Base-by-base conservation (phyloP, 1,140 invertebrate species). In the Muscidifurax raptorellus region DNA sequence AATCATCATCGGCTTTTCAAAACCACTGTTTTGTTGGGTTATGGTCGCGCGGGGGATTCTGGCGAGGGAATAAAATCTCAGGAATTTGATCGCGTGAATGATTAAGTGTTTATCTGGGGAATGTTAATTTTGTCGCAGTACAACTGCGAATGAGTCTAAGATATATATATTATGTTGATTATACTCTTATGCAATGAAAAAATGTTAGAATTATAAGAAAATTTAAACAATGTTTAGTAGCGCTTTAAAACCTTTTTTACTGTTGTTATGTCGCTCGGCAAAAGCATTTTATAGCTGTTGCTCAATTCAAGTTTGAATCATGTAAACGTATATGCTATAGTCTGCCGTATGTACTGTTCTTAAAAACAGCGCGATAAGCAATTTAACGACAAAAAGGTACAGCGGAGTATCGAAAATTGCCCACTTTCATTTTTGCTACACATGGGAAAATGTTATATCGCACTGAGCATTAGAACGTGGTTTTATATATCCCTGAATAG, bases 301-400 rank as follows among this genome's bases (percentile, higher is more conserved):
- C 47, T 52, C 47, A 52, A 52, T 22, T 22, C 13, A 52, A 52
- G 47, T 12, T 13, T 67, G 12, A 67, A 67, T 67, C 10, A 25
- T n/a, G 27, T 67, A 67, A 67, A 67, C 25, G 25, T 28, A 67
- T 12, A 67, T 7, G n/a, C n/a, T n/a, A n/a, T 67, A 67, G 66
- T 27, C 10, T 18, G 66, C 66, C n/a, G 10, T 67, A 27, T 67
- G 66, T 25, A 10, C 5, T 28, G 27, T 27, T 12, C 1, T 67
- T 25, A 25, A 67, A 67, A 67, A 6, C 9, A 2, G 22, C 66
- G 25, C 59, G 66, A 67, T 67, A 67, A 67, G 66, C 66, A 67
- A 67, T 67, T 67, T 67, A 67, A 27, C 66, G 66, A 67, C 66
- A 67, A 67, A 67, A 67, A 67, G 66, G 18, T 67, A 67, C 27